These are phyloP conservation scores for Heliconius hewitsoni DNA, from an alignment of 1,140 invertebrate species.

Conservation along the genomic window DNA sequence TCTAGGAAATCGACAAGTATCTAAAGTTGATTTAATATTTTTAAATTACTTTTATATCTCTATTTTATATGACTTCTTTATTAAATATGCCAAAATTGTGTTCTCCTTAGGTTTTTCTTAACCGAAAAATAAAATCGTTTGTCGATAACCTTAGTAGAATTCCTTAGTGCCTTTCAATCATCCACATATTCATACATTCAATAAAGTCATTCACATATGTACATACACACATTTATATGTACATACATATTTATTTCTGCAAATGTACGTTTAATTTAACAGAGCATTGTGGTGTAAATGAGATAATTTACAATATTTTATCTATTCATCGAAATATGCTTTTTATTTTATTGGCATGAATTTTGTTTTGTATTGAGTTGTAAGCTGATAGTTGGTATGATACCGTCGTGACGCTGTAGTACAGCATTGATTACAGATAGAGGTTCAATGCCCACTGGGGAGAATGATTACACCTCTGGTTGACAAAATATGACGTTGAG, in stretches of 20 bases:
- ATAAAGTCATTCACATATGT: conserved; percentile 19
- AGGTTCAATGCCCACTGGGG: too few species aligned
- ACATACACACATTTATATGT: neutral
- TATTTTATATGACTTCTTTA: neutral
- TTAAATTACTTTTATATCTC: too few species aligned
- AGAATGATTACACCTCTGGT: too few species aligned
- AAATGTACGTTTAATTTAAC: conserved; percentile 39
- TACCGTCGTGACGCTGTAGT: too few species aligned
- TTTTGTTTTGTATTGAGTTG: too few species aligned
- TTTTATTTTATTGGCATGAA: too few species aligned
- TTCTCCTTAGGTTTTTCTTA: neutral
- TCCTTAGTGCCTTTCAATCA: conserved; percentile 23
- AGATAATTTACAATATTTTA: conserved; percentile 29
- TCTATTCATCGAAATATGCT: neutral
- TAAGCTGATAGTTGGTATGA: too few species aligned
- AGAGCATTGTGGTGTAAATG: conserved; percentile 36
- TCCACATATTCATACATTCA: too few species aligned
- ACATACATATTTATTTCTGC: conserved; percentile 18
- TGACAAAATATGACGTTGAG: too few species aligned
- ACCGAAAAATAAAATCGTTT: neutral
- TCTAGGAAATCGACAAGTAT: too few species aligned
- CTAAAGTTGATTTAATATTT: too few species aligned
- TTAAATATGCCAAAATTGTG: neutral
- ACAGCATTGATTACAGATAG: too few species aligned
- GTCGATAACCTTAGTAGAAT: conserved; percentile 4